phyloP scores from a whole-genome alignment of 2,113 vertebrate species.

The Sardina pilchardus region DNA sequence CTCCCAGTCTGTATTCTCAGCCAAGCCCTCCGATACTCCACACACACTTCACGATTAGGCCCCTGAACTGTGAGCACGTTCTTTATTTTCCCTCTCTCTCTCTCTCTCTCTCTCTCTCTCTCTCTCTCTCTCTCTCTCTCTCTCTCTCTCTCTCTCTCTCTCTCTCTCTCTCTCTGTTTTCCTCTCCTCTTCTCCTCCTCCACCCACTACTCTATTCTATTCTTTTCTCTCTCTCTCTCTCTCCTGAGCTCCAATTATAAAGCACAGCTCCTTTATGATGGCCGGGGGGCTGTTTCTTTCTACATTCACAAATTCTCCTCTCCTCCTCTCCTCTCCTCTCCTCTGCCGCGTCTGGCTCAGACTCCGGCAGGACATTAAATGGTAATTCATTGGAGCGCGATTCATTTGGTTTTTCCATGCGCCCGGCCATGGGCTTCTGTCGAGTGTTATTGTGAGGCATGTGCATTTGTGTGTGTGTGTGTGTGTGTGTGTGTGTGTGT shows the following conservation, averaged over 20 bases:
- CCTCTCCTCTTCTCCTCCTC: background rate
- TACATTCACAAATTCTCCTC: background rate
- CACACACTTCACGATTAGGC: background rate
- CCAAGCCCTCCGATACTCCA: background rate
- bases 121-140: background rate
- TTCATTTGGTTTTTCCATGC: constrained; percentile 4
- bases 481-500: background rate
- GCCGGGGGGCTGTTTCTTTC: background rate
- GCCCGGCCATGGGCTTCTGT: background rate
- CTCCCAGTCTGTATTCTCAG: background rate
- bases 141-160: background rate
- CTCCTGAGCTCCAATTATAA: background rate
- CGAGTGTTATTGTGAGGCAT: background rate
- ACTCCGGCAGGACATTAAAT: background rate
- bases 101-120: background rate
- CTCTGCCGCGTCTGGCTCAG: background rate
- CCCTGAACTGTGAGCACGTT: background rate
- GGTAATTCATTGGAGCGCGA: background rate
- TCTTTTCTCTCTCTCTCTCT: too few species aligned
- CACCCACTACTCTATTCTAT: background rate
- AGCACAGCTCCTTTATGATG: background rate
- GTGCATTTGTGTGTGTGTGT: background rate
- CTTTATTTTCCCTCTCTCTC: background rate
- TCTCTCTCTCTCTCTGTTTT: background rate
- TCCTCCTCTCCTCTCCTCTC: background rate